Percentiles rank a stretch among this genome's conserved stretches.
phyloP scores from a whole-genome alignment of 1,140 invertebrate genomes.

The Aricia agestis region DNA sequence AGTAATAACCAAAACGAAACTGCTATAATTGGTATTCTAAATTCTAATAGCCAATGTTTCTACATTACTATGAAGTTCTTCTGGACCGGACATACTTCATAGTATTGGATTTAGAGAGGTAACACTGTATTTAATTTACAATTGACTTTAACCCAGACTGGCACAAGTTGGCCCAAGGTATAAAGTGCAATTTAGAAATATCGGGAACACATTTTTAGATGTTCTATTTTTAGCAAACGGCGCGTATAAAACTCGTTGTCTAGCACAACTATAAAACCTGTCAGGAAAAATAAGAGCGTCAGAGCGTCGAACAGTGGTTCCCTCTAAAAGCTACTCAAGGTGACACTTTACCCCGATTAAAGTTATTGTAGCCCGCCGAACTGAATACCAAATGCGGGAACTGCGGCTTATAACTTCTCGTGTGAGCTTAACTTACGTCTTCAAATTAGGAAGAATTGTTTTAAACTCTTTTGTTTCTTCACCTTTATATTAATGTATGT shows the following conservation, averaged over 20 bases:
- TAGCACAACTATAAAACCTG: conserved; percentile 37
- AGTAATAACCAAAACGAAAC: too few relatives aligned
- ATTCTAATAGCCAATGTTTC: too few relatives aligned
- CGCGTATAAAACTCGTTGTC: not conserved
- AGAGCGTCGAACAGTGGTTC: conserved; percentile 63
- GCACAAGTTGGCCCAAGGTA: too few relatives aligned
- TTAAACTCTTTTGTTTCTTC: not conserved
- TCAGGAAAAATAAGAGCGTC: conserved; percentile 60
- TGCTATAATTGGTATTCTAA: too few relatives aligned
- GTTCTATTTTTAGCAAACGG: not conserved
- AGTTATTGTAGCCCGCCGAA: conserved; percentile 69
- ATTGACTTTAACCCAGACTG: too few relatives aligned
- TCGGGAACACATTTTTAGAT: not conserved
- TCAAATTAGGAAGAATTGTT: conserved; percentile 1
- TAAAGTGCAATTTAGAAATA: not conserved
- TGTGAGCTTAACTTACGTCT: conserved; percentile 10
- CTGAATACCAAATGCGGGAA: conserved; percentile 69
- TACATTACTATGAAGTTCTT: too few relatives aligned
- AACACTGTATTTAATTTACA: too few relatives aligned
- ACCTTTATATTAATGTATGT: not conserved
- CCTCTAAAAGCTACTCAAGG: conserved; percentile 68
- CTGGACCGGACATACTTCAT: too few relatives aligned
- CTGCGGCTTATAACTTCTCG: conserved; percentile 26
- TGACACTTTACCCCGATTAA: conserved; percentile 74
- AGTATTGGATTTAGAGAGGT: too few relatives aligned